phyloP scores from a whole-genome alignment of 1,140 invertebrate genomes.

The Drosophila ambigua region DNA sequence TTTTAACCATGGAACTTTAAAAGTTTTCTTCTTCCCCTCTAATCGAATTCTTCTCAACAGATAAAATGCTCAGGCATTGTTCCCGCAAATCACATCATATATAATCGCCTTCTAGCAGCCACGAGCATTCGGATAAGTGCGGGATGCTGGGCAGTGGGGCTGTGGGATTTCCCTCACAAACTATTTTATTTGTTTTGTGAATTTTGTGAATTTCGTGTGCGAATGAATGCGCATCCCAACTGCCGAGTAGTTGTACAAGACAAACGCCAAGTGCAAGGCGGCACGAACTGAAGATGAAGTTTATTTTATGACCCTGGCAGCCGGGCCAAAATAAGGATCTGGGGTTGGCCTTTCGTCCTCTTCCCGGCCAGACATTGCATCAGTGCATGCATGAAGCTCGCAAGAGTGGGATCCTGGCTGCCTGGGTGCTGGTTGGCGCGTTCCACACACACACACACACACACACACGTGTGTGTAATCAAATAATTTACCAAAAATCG shows the following conservation, averaged over 20 bases:
- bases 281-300: constrained; percentile 73
- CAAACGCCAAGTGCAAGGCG: constrained; percentile 25
- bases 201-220: constrained; percentile 63
- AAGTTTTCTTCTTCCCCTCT: too few relatives aligned
- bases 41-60: constrained; percentile 1
- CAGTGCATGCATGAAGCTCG: constrained; percentile 22
- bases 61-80: constrained; percentile 10
- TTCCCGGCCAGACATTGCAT: constrained; percentile 34
- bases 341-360: constrained; percentile 3
- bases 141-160: too few relatives aligned
- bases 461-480: constrained; percentile 77
- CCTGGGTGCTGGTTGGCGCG: constrained; percentile 2
- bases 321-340: constrained; percentile 36
- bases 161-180: constrained; percentile 11
- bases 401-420: not conserved
- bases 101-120: constrained; percentile 11
- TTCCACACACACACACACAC: constrained; percentile 60
- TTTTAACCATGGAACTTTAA: not conserved
- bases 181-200: constrained; percentile 76
- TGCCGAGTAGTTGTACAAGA: constrained; percentile 10
- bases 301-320: constrained; percentile 67
- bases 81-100: constrained; percentile 17
- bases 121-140: too few relatives aligned
- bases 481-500: constrained; percentile 80
- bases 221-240: constrained; percentile 47